phyloP scores from a whole-genome alignment of 2,797 vertebrate species.

The Discoglossus pictus region DNA sequence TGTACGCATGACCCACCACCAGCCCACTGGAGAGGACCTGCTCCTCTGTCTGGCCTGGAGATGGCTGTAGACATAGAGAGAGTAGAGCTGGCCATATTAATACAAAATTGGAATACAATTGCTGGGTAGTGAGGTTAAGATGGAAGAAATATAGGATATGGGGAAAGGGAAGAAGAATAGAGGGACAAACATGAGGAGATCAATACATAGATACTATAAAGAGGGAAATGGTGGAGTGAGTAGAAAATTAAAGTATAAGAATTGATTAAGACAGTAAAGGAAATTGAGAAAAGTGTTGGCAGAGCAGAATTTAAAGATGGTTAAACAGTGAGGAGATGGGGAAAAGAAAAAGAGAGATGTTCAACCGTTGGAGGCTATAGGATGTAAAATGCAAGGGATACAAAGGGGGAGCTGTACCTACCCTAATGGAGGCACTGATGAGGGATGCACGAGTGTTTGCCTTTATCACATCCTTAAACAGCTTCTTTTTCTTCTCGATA shows the following conservation, averaged over 20 bases:
- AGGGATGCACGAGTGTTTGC: constrained; percentile 71
- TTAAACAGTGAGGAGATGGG: background rate
- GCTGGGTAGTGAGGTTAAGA: too few species aligned
- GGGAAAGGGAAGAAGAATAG: too few species aligned
- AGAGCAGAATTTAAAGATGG: background rate
- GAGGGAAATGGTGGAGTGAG: too few species aligned
- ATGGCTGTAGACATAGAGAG: constrained; percentile 60
- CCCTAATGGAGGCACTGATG: constrained; percentile 81
- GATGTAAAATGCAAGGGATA: background rate
- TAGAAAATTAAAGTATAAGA: too few species aligned
- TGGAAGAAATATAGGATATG: too few species aligned
- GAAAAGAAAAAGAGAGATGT: background rate
- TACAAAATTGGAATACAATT: too few species aligned
- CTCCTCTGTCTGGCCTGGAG: constrained; percentile 73
- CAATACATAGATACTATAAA: too few species aligned
- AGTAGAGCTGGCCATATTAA: too few species aligned
- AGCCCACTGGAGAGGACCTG: constrained; percentile 76
- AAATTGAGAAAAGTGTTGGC: too few species aligned
- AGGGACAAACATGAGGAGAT: too few species aligned
- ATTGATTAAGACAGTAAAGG: too few species aligned
- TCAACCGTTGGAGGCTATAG: background rate
- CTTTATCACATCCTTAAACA: constrained; percentile 72
- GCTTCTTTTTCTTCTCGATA: constrained; percentile 57
- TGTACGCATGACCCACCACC: constrained; percentile 79
- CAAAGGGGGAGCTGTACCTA: too few species aligned